Conservation (phyloP, 2,113 vertebrate genomes). For the Choloepus hoffmanni region DNA sequence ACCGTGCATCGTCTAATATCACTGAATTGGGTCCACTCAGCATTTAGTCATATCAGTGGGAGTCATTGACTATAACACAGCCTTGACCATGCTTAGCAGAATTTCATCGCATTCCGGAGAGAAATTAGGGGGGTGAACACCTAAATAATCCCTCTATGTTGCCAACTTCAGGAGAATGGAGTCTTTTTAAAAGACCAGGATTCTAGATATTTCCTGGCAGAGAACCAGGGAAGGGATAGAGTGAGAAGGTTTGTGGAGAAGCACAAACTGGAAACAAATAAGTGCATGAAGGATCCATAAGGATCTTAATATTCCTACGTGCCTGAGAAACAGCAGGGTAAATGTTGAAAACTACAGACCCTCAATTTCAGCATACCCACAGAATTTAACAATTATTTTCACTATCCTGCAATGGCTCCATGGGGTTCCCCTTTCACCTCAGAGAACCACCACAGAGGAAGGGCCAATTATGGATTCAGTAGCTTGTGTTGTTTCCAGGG, state of each 20-base stretch:
- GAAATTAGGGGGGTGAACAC: neutral
- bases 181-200: neutral
- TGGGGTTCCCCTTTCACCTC: neutral
- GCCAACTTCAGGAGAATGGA: neutral
- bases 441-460: neutral
- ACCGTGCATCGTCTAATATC: conserved; percentile 61
- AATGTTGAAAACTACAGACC: neutral
- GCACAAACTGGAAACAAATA: neutral
- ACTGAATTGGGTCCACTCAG: conserved; percentile 56
- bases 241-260: conserved; percentile 1
- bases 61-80: conserved; percentile 55
- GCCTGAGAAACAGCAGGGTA: conserved; percentile 2
- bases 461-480: neutral
- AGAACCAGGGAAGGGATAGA: neutral
- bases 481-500: neutral
- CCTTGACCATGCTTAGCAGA: conserved; percentile 57
- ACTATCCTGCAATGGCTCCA: neutral
- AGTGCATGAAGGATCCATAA: neutral
- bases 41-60: conserved; percentile 33
- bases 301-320: neutral
- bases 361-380: neutral
- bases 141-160: neutral
- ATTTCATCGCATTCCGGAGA: conserved; percentile 35
- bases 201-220: conserved; percentile 37
- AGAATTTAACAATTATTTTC: conserved; percentile 9